phyloP scores from a whole-genome alignment of 2,888 invertebrate species.

The Stenodera caucasica region DNA sequence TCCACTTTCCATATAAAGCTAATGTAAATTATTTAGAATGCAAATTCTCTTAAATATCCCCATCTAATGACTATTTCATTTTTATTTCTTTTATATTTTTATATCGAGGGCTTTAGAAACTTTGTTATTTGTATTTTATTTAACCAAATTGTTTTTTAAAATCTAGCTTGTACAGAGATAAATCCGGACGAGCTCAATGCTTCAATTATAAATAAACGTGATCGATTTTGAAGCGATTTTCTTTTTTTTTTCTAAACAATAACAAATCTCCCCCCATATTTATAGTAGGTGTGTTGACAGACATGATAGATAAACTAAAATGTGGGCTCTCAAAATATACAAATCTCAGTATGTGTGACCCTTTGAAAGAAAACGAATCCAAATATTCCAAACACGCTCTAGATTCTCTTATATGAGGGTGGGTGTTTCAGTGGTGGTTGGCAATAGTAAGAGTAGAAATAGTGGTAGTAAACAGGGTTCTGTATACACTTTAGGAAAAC shows the following conservation, averaged over 20 bases:
- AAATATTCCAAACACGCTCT: conserved; percentile 18
- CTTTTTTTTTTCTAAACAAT: too few relatives aligned
- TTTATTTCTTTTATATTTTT: conserved; percentile 26
- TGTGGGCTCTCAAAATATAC: neutral
- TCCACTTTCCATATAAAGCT: conserved; percentile 21
- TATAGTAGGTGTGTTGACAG: too few relatives aligned
- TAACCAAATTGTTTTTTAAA: conserved; percentile 29
- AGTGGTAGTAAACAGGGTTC: conserved; percentile 1
- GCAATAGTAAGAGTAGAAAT: neutral
- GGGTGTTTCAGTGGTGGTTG: neutral
- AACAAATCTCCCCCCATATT: too few relatives aligned
- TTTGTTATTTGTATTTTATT: conserved; percentile 17
- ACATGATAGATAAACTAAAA: too few relatives aligned
- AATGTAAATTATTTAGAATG: conserved; percentile 37
- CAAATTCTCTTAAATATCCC: conserved; percentile 30
- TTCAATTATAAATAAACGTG: too few relatives aligned
- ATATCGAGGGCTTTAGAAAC: neutral
- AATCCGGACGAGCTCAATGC: neutral
- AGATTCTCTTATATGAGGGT: conserved; percentile 14
- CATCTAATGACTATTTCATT: conserved; percentile 30
- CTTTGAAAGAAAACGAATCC: neutral
- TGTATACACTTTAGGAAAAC: conserved; percentile 24
- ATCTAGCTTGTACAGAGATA: neutral
- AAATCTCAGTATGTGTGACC: neutral
- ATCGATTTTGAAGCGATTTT: too few relatives aligned